Percentiles rank a stretch among this genome's conserved stretches.
Conservation (phyloP, 2,888 invertebrate species). For the Micoletzkya japonica region DNA sequence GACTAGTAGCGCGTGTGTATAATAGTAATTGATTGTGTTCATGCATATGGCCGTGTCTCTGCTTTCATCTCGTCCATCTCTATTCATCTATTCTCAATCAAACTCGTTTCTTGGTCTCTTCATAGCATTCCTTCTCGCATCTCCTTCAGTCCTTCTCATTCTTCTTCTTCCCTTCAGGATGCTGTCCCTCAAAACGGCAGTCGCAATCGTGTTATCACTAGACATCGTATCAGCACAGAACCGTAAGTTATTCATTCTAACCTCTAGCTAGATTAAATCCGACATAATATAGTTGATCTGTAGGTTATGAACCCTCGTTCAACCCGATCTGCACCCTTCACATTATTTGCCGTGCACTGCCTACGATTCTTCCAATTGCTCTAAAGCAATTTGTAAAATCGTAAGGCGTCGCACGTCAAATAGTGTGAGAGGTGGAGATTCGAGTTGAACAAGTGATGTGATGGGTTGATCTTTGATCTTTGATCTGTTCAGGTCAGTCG, state of each 20-base stretch:
- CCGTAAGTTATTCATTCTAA: slow-evolving; percentile 18
- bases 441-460: neutral
- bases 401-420: too few species aligned
- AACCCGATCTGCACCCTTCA: too few species aligned
- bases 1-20: too few species aligned
- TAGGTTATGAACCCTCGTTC: too few species aligned
- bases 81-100: neutral
- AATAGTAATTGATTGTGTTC: too few species aligned
- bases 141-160: neutral
- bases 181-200: neutral
- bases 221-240: slow-evolving; percentile 12
- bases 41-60: too few species aligned
- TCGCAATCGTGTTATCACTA: neutral
- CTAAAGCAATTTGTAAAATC: too few species aligned
- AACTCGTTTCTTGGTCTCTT: slow-evolving; percentile 6
- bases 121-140: neutral
- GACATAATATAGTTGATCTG: too few species aligned
- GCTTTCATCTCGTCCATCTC: neutral
- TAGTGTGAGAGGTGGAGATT: too few species aligned
- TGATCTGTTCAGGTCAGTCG: slow-evolving; percentile 39
- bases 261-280: too few species aligned
- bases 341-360: too few species aligned
- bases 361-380: too few species aligned
- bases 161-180: slow-evolving; percentile 1
- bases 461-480: neutral